A percentile compares a stretch with the other conserved stretches of the same genome.
Conservation (phyloP, 1,140 invertebrate genomes). For the Gryon sp. region DNA sequence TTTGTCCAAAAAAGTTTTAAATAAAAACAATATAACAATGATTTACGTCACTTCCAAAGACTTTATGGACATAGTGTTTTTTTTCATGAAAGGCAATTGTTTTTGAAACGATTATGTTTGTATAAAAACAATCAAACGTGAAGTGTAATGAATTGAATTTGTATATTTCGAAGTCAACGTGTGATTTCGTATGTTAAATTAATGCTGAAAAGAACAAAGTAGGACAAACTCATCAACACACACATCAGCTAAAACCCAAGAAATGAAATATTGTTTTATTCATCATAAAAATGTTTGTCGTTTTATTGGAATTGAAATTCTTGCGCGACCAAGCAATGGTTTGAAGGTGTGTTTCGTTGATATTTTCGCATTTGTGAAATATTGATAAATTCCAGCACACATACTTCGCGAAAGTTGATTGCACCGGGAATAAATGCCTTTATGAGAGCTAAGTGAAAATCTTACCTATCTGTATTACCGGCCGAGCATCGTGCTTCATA, state of each 20-base stretch:
- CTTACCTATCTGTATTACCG: slow-evolving; percentile 46
- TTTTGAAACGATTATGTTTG: too few relatives aligned
- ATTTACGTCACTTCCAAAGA: too few relatives aligned
- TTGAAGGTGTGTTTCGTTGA: slow-evolving; percentile 20
- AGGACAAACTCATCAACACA: too few relatives aligned
- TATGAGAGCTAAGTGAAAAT: slow-evolving; percentile 39
- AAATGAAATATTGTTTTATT: slow-evolving; percentile 71
- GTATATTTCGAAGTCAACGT: too few relatives aligned
- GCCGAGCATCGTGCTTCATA: slow-evolving; percentile 33
- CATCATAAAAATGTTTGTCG: slow-evolving; percentile 66
- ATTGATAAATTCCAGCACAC: slow-evolving; percentile 70
- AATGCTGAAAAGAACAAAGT: too few relatives aligned
- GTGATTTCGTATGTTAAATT: too few relatives aligned
- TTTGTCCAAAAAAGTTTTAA: too few relatives aligned
- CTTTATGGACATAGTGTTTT: too few relatives aligned
- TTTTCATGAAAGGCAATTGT: too few relatives aligned
- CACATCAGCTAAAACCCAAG: slow-evolving; percentile 5
- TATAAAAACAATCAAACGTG: too few relatives aligned
- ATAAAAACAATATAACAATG: too few relatives aligned
- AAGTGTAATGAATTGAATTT: too few relatives aligned
- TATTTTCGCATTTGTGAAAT: slow-evolving; percentile 61
- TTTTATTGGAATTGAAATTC: slow-evolving; percentile 71
- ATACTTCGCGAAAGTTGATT: slow-evolving; percentile 54
- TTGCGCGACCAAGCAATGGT: slow-evolving; percentile 22
- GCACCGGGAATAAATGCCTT: slow-evolving; percentile 43